These are phyloP conservation scores for Serripes groenlandicus DNA, from an alignment of 2,888 invertebrate species.

Conservation along the genomic window DNA sequence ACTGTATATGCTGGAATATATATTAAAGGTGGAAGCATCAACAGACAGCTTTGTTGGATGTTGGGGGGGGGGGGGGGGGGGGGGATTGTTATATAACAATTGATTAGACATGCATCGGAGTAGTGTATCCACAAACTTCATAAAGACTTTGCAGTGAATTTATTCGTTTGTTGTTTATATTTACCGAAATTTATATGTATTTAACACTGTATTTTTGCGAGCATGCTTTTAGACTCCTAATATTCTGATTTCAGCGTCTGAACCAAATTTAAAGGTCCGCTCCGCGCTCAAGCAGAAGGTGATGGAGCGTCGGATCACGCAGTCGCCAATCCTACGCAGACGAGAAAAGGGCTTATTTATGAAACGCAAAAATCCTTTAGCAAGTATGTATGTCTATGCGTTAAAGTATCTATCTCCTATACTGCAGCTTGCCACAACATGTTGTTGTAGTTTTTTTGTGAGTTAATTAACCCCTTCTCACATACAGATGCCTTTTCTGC, in stretches of 20 bases:
- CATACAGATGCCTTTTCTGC: no score
- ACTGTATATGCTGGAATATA: no score
- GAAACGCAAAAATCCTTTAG: slow-evolving; percentile 91
- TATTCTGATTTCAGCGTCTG: slow-evolving; percentile 90
- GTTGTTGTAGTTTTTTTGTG: no score
- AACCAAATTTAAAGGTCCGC: slow-evolving; percentile 92
- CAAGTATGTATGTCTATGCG: slow-evolving; percentile 87
- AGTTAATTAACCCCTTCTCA: no score
- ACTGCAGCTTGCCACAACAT: no score
- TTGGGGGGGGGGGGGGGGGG: no score
- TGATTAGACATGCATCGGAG: no score
- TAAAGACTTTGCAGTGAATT: slow-evolving; percentile 1
- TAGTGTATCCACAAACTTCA: no score
- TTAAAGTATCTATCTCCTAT: no score
- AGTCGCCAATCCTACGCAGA: slow-evolving; percentile 93
- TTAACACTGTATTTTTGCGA: slow-evolving; percentile 25
- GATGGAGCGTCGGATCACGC: slow-evolving; percentile 91
- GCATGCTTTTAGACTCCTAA: slow-evolving; percentile 28
- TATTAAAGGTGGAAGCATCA: no score
- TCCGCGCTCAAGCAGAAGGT: slow-evolving; percentile 92
- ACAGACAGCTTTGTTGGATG: no score
- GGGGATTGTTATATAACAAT: no score
- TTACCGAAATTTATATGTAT: background rate
- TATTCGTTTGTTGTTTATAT: slow-evolving; percentile 13
- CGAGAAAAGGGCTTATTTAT: slow-evolving; percentile 91